Conservation (phyloP, 2,113 vertebrate genomes). For the Etia nguti region DNA sequence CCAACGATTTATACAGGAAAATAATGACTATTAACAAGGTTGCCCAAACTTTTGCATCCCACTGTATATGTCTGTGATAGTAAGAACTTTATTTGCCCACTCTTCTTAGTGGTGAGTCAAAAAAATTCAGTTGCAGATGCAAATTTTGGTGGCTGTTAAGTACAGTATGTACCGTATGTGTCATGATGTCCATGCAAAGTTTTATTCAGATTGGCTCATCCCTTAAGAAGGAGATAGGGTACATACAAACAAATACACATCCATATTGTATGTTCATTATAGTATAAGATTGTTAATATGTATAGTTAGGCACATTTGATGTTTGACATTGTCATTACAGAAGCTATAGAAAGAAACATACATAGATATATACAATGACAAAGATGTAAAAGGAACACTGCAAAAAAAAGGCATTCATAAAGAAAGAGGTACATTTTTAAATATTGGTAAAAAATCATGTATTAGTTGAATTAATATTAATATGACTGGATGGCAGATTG, state of each 20-base stretch:
- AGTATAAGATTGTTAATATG: not conserved
- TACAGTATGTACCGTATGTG: not conserved
- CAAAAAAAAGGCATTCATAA: not conserved
- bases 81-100: not conserved
- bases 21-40: no score
- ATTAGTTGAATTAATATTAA: not conserved
- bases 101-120: not conserved
- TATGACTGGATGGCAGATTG: not conserved
- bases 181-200: not conserved
- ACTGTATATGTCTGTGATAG: not conserved
- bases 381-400: not conserved
- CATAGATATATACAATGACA: not conserved
- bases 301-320: not conserved
- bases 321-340: not conserved
- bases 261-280: not conserved
- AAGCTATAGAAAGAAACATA: not conserved
- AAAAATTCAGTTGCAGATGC: not conserved
- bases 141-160: not conserved
- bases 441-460: not conserved
- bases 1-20: no score
- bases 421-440: not conserved
- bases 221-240: not conserved
- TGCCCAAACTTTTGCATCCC: no score
- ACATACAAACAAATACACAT: not conserved
- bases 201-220: not conserved